These are phyloP conservation scores for Cybosia mesomella DNA, from an alignment of 2,888 invertebrate species.

Conservation along the genomic window DNA sequence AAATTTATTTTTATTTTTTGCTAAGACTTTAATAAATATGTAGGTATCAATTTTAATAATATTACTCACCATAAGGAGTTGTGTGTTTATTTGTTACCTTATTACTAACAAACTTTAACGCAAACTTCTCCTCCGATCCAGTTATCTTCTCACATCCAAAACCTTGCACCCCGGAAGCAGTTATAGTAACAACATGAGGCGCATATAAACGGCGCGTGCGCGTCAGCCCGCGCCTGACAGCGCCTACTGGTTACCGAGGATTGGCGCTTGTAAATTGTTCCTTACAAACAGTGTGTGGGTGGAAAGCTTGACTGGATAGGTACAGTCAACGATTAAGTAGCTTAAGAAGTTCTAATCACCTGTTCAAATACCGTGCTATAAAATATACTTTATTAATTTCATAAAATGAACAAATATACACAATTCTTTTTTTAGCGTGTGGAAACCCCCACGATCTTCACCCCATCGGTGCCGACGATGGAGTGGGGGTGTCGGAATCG, in stretches of 20 bases:
- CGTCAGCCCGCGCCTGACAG: constrained; percentile 1
- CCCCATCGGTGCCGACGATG: too few relatives aligned
- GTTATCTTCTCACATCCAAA: not conserved
- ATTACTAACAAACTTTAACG: not conserved
- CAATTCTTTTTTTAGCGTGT: too few relatives aligned
- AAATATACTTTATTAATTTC: too few relatives aligned
- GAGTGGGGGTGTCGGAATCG: too few relatives aligned
- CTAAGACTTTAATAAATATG: too few relatives aligned
- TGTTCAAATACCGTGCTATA: too few relatives aligned
- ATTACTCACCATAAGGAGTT: too few relatives aligned
- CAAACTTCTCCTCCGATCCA: not conserved
- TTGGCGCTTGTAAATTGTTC: constrained; percentile 20
- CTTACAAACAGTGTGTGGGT: constrained; percentile 8
- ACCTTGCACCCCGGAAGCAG: not conserved
- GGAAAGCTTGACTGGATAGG: constrained; percentile 7
- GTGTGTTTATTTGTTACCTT: too few relatives aligned
- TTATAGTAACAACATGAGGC: not conserved
- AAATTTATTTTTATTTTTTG: too few relatives aligned
- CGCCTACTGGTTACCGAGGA: constrained; percentile 5
- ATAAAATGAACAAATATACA: too few relatives aligned
- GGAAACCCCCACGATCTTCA: too few relatives aligned
- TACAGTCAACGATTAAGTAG: constrained; percentile 11
- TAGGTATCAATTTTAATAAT: too few relatives aligned
- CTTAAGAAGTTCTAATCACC: not conserved
- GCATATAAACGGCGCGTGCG: constrained; percentile 11